A percentile compares a stretch with the other conserved stretches of the same genome.
Conservation (phyloP, 2,113 vertebrate genomes). For the Pseudorhombus dupliciocellatus region DNA sequence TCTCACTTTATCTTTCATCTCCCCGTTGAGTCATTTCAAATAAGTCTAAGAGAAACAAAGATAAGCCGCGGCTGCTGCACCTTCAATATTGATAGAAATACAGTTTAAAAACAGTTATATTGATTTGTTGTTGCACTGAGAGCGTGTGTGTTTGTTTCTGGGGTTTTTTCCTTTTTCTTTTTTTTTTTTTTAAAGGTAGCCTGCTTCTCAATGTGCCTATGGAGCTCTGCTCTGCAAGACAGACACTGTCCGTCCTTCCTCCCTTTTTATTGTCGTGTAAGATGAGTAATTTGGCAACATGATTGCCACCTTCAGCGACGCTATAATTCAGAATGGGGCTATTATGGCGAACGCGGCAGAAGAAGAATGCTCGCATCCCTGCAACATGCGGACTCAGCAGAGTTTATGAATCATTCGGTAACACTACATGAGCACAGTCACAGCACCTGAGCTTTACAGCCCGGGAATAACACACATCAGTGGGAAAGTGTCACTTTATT, state of each 20-base stretch:
- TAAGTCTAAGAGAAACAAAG: constrained; percentile 45
- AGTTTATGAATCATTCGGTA: constrained; percentile 74
- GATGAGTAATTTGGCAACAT: constrained; percentile 66
- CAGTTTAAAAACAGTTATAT: constrained; percentile 32
- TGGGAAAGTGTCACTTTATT: constrained; percentile 49
- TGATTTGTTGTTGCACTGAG: constrained; percentile 31
- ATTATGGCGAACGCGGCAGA: constrained; percentile 52
- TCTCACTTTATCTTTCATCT: constrained; percentile 54
- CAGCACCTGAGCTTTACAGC: constrained; percentile 61
- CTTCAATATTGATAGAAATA: constrained; percentile 32
- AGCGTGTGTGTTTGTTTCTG: constrained; percentile 14
- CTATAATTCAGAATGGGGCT: constrained; percentile 50
- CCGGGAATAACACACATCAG: constrained; percentile 52
- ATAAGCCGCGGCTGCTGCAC: constrained; percentile 38
- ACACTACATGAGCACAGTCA: constrained; percentile 61
- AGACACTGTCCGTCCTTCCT: constrained; percentile 19
- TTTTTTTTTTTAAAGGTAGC: constrained; percentile 1
- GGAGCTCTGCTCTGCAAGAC: constrained; percentile 15
- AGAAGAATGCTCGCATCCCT: constrained; percentile 67
- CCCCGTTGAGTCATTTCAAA: constrained; percentile 37
- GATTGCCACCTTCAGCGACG: constrained; percentile 65
- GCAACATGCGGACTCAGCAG: constrained; percentile 69
- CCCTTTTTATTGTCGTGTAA: constrained; percentile 41
- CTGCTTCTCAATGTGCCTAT: background rate
- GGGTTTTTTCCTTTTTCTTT: background rate